A percentile compares a stretch with the other conserved stretches of the same genome.
phyloP scores from a whole-genome alignment of 1,140 invertebrate species.

The Heliconius hewitsoni region DNA sequence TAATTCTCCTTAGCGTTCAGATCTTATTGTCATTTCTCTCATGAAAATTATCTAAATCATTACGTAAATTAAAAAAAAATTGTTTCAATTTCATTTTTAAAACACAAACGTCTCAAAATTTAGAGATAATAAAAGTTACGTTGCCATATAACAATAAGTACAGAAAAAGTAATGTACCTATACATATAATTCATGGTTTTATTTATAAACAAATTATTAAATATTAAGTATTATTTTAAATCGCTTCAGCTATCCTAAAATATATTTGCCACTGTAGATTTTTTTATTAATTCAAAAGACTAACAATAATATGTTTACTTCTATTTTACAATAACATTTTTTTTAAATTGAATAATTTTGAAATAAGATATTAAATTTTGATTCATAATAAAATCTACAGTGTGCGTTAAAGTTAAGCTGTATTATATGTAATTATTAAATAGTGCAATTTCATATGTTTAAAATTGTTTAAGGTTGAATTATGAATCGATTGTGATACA shows the following conservation, averaged over 20 bases:
- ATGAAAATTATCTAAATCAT: too few species aligned
- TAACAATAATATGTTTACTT: neutral
- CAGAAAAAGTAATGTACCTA: neutral
- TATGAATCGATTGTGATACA: constrained; percentile 74
- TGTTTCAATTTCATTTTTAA: too few species aligned
- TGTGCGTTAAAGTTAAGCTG: neutral
- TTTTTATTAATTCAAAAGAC: neutral
- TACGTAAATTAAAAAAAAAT: too few species aligned
- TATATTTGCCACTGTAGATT: neutral
- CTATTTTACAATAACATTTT: neutral
- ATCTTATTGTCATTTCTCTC: too few species aligned
- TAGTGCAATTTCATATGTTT: constrained; percentile 62
- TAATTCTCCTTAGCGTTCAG: too few species aligned
- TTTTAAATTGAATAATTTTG: neutral
- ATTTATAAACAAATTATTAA: neutral
- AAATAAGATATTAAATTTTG: neutral
- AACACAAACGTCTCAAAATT: too few species aligned
- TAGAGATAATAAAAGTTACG: neutral
- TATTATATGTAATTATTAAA: constrained; percentile 17
- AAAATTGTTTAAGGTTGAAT: constrained; percentile 48
- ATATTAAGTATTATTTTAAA: neutral
- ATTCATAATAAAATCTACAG: neutral
- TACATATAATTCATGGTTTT: neutral
- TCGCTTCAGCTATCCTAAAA: neutral
- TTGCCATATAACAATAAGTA: constrained; percentile 4